Evolutionary conservation across 2,797 vertebrate species (phyloP).

Genomic region (Podargus strigoides): DNA sequence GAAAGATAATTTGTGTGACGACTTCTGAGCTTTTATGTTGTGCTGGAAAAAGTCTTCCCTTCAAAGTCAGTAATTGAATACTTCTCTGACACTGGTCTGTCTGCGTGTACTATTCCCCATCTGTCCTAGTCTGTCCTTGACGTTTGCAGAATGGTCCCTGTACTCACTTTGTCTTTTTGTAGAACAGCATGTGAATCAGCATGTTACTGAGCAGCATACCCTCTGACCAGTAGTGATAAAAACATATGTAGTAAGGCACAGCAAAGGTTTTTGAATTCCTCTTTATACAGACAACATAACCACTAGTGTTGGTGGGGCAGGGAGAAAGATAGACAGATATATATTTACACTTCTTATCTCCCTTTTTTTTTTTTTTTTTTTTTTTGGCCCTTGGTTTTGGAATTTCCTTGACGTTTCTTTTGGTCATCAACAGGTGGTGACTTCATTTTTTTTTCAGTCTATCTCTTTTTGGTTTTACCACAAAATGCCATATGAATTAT

Average conservation of each 20-base stretch:
- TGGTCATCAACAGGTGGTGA: background rate
- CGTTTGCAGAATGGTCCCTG: background rate
- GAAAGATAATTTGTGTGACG: background rate
- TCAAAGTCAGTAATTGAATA: background rate
- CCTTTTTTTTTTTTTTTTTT: background rate
- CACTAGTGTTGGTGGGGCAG: background rate
- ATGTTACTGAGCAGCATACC: background rate
- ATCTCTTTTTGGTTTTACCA: background rate
- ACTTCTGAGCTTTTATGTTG: background rate
- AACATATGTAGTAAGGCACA: background rate
- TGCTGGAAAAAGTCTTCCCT: background rate
- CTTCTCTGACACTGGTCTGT: background rate
- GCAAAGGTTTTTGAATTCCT: background rate
- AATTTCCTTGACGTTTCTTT: background rate
- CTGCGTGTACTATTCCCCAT: background rate
- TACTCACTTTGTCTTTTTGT: background rate
- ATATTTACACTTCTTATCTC: background rate
- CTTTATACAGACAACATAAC: background rate
- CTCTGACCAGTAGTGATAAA: background rate
- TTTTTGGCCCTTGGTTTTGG: background rate
- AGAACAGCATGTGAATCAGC: background rate
- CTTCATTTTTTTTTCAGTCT: background rate
- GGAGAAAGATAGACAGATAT: background rate
- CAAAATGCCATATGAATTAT: background rate
- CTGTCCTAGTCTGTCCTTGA: background rate